Conservation (phyloP, 2,113 vertebrate species). For the Caretta caretta region DNA sequence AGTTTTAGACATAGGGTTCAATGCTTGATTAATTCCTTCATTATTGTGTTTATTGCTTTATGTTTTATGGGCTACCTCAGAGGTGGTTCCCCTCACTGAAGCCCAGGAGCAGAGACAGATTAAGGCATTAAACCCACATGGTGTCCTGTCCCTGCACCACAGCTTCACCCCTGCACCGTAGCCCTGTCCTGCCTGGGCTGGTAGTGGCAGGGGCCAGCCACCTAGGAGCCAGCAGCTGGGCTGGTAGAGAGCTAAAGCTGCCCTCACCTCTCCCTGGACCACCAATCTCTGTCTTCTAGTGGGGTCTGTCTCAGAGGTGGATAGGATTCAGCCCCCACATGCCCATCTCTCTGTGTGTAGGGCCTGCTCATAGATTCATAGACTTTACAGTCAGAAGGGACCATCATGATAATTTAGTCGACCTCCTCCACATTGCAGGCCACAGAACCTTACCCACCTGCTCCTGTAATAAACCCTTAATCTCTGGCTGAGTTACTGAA, state of each 20-base stretch:
- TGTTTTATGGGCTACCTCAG: not conserved
- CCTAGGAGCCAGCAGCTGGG: not conserved
- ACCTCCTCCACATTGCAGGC: no score
- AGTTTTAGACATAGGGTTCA: not conserved
- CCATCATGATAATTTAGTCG: no score
- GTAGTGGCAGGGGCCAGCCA: not conserved
- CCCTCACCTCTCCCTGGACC: not conserved
- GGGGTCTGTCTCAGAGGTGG: not conserved
- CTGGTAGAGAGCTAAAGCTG: not conserved
- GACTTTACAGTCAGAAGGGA: rapidly evolving
- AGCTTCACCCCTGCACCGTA: no score
- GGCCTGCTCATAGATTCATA: not conserved
- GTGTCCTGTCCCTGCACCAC: not conserved
- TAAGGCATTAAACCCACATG: not conserved
- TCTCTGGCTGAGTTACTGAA: no score
- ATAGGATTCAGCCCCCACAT: not conserved
- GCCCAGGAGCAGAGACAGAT: not conserved
- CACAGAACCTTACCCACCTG: no score
- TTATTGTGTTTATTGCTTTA: not conserved
- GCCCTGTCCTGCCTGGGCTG: not conserved
- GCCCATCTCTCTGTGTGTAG: no score
- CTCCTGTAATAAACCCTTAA: no score
- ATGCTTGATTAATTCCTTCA: not conserved
- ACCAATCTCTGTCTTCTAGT: not conserved
- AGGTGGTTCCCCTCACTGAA: not conserved